Evolutionary conservation across 2,888 invertebrate genomes (phyloP).

Genomic region (Alitta virens): DNA sequence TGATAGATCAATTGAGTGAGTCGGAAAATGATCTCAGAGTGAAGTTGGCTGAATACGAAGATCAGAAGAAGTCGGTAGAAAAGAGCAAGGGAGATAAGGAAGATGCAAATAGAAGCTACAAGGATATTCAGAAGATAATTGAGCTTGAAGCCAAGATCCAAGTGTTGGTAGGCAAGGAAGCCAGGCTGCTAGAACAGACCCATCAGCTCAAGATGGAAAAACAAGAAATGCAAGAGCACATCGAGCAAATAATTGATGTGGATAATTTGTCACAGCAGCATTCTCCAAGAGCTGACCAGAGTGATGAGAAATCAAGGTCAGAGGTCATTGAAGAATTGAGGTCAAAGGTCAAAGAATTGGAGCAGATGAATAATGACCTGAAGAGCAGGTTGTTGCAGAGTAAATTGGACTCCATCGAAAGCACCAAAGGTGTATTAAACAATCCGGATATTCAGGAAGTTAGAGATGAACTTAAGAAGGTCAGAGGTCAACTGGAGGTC

Average conservation of each 20-base stretch:
- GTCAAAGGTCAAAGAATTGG: conserved; percentile 5
- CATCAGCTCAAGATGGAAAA: conserved; percentile 15
- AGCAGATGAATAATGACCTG: neutral
- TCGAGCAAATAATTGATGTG: neutral
- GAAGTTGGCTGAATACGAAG: neutral
- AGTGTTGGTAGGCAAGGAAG: conserved; percentile 7
- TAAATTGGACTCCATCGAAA: conserved; percentile 8
- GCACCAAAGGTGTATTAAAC: neutral
- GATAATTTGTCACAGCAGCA: neutral
- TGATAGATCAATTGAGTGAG: neutral
- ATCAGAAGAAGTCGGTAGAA: neutral
- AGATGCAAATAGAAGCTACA: neutral
- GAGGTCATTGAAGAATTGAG: neutral
- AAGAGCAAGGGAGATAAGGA: neutral
- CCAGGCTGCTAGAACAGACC: conserved; percentile 15
- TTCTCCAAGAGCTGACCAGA: neutral
- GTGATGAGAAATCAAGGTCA: neutral
- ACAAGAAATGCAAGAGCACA: conserved; percentile 19
- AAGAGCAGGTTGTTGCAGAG: conserved; percentile 2
- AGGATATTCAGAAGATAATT: neutral
- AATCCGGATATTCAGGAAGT: neutral
- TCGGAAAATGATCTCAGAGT: neutral
- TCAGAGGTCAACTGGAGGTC: neutral
- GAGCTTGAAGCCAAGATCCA: conserved; percentile 8
- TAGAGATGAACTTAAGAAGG: neutral